Evolutionary conservation across 1,140 invertebrate species (phyloP).

Genomic region (Drosophila sechellia): DNA sequence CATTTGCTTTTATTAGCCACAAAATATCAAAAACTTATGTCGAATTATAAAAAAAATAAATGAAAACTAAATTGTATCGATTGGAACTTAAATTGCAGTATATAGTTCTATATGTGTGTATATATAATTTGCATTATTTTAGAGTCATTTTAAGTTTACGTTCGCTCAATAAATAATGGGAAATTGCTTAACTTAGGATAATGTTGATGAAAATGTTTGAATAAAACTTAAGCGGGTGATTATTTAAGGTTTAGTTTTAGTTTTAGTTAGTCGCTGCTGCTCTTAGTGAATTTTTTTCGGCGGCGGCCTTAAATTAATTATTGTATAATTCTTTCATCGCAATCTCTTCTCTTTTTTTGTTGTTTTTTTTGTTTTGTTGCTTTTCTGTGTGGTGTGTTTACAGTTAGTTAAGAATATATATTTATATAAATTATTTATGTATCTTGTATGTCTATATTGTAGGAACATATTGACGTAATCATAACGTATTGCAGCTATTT

Average conservation of each 20-base stretch:
- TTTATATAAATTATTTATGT: constrained; percentile 66
- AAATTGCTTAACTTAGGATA: constrained; percentile 45
- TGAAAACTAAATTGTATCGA: constrained; percentile 65
- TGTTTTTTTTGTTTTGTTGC: constrained; percentile 30
- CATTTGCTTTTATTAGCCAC: constrained; percentile 32
- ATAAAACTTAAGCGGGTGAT: constrained; percentile 18
- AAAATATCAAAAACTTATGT: constrained; percentile 42
- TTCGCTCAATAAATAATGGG: constrained; percentile 50
- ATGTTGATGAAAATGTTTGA: constrained; percentile 13
- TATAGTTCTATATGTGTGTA: constrained; percentile 32
- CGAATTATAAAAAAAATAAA: constrained; percentile 42
- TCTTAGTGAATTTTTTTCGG: constrained; percentile 41
- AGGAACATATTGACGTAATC: constrained; percentile 85
- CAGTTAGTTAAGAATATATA: constrained; percentile 76
- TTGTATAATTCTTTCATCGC: constrained; percentile 39
- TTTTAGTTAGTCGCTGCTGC: constrained; percentile 47
- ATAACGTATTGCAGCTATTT: constrained; percentile 85
- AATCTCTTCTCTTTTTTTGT: constrained; percentile 18
- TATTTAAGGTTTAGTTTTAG: constrained; percentile 31
- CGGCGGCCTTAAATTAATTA: constrained; percentile 42
- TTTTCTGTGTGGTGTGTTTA: constrained; percentile 45
- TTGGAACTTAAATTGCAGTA: constrained; percentile 80
- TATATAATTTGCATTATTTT: constrained; percentile 36
- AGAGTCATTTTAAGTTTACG: constrained; percentile 45
- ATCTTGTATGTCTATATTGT: constrained; percentile 81